These are phyloP conservation scores for Zenarchopterus dispar DNA, from an alignment of 2,797 vertebrate genomes.

Conservation along the genomic window DNA sequence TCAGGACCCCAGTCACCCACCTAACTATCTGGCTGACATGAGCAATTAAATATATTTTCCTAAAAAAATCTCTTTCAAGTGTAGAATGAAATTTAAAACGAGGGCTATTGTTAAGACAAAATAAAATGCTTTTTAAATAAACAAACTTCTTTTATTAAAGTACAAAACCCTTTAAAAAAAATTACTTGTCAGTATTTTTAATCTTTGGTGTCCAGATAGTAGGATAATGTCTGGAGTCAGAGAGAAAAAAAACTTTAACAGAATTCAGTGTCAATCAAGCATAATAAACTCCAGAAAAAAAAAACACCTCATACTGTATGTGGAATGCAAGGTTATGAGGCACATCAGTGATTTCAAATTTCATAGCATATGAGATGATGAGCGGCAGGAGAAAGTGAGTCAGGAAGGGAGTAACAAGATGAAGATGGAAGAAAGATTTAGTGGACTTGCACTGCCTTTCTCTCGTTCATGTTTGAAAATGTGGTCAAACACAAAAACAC, in stretches of 20 bases:
- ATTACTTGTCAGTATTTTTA: conserved; percentile 5
- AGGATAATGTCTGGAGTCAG: conserved; percentile 16
- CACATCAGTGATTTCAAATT: conserved; percentile 37
- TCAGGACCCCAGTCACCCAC: conserved; percentile 42
- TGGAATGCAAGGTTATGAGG: conserved; percentile 52
- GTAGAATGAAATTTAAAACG: conserved; percentile 3
- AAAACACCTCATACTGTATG: conserved; percentile 12
- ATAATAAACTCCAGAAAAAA: conserved; percentile 27
- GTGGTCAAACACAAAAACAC: conserved; percentile 54
- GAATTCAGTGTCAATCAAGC: conserved; percentile 37
- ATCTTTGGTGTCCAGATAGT: neutral
- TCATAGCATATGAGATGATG: conserved; percentile 10
- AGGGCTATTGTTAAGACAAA: conserved; percentile 4
- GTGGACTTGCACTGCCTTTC: conserved; percentile 31
- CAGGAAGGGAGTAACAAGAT: conserved; percentile 14
- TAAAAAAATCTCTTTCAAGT: conserved; percentile 31
- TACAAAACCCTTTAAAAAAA: conserved; percentile 10
- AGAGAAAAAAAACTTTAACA: conserved; percentile 17
- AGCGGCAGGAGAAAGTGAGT: neutral
- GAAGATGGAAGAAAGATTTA: conserved; percentile 26
- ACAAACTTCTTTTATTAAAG: conserved; percentile 7
- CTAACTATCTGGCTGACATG: conserved; percentile 47
- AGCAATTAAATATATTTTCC: conserved; percentile 34
- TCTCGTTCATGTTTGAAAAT: conserved; percentile 64
- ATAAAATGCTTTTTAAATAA: neutral